A percentile compares a stretch with the other conserved stretches of the same genome.
phyloP scores from a whole-genome alignment of 1,140 invertebrate species.

The Aphelenchoides fujianensis region DNA sequence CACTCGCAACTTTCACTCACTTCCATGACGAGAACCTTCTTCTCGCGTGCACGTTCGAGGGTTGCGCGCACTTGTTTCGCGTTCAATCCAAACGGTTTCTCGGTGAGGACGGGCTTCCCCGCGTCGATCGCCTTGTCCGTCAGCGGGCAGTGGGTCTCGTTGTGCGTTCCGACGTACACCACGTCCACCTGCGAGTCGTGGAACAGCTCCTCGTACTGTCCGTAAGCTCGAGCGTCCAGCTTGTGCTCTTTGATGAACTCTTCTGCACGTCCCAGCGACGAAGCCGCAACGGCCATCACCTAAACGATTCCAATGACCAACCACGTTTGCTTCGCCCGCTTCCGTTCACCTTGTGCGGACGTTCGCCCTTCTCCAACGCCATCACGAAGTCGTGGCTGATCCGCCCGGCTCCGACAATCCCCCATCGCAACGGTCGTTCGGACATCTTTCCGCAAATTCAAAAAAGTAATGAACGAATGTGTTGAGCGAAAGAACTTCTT shows the following conservation, averaged over 20 bases:
- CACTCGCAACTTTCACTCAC: no score
- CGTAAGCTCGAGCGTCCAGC: conserved; percentile 72
- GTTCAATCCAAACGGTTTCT: conserved; percentile 78
- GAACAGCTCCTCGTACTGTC: conserved; percentile 74
- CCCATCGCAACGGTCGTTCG: no score
- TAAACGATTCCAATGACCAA: no score
- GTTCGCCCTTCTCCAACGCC: conserved; percentile 65
- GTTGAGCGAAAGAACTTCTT: no score
- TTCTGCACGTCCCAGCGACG: conserved; percentile 71
- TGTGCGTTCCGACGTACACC: conserved; percentile 26
- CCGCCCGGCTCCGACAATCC: no score
- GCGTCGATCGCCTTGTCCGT: conserved; percentile 72
- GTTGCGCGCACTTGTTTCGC: conserved; percentile 64
- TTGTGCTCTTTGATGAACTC: conserved; percentile 71
- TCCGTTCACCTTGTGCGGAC: conserved; percentile 12
- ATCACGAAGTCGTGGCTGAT: conserved; percentile 77
- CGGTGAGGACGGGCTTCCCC: conserved; percentile 76
- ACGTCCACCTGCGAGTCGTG: conserved; percentile 74
- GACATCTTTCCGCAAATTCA: no score
- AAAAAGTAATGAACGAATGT: no score
- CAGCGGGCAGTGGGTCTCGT: conserved; percentile 62
- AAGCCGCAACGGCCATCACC: conserved; percentile 75
- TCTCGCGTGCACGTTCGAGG: conserved; percentile 62
- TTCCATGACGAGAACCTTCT: conserved; percentile 76
- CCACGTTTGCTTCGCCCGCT: no score